phyloP scores from a whole-genome alignment of 1,140 invertebrate genomes.

The Bombus terrestris region DNA sequence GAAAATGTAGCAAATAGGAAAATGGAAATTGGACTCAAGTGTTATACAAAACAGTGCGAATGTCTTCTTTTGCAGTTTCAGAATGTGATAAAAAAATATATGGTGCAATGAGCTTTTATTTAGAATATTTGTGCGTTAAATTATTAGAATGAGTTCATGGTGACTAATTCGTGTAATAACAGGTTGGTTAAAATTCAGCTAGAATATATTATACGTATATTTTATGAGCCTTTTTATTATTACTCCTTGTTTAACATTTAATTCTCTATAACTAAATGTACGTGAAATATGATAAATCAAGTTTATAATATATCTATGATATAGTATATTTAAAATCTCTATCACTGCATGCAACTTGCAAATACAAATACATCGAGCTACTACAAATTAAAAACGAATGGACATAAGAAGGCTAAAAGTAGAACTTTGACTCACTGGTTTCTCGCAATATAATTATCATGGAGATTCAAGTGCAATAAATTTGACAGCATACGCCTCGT shows the following conservation, averaged over 20 bases:
- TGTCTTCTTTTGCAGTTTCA: no score
- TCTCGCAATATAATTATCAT: slow-evolving; percentile 8
- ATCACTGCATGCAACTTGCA: neutral
- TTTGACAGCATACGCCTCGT: neutral
- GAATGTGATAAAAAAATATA: no score
- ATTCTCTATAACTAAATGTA: neutral
- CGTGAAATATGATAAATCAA: neutral
- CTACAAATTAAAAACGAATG: neutral
- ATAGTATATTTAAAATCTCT: neutral
- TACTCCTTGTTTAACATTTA: neutral
- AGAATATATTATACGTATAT: no score
- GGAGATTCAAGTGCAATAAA: slow-evolving; percentile 5
- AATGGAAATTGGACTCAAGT: no score
- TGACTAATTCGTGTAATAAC: no score
- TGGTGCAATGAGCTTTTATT: no score
- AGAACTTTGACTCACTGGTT: neutral
- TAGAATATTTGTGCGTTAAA: no score
- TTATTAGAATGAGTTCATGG: no score
- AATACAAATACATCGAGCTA: neutral
- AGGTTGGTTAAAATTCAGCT: no score
- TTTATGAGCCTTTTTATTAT: neutral
- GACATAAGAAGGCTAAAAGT: neutral
- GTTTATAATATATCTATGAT: neutral
- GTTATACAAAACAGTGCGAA: no score
- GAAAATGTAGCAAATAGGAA: no score